Evolutionary conservation across 1,140 invertebrate species (phyloP), one percentile per base, ranked within the genome.

Genomic region (Drosophila dunni): DNA sequence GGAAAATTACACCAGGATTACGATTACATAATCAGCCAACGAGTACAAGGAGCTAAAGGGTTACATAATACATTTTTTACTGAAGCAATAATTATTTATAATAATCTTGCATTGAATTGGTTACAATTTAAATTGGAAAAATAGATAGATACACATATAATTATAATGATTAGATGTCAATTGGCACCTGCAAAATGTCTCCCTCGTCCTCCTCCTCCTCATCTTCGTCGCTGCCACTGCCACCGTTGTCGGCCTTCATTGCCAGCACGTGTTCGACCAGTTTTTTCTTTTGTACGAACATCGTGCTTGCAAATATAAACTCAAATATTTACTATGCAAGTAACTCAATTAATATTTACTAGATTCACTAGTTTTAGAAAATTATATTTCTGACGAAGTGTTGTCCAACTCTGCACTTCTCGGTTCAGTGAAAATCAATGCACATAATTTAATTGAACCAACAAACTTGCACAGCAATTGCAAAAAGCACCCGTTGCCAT

Each of bases 231-330:
- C 56, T 69, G 36, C 84, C 77, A 45, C 78, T 75, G 58, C 74
- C 62, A 29, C 79, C 85, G 42, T 66, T 78, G 57, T 56, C 42
- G 11, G 66, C 85, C 7, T 83, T 86, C 76, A 90, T 91, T 51
- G 86, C 90, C 60, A 90, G 50, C 13, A 90, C 90, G 83, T 91
- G 86, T 45, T 91, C 82, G n/a, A 91, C 90, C 51, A 91, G 78
- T 72, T 91, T 91, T 56, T 82, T 91, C 70, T 91, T 91, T 57
- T 91, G 90, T 38, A 91, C 90, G 66, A 91, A 91, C 90, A 91
- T 80, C 58, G 50, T 70, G 67, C 36, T 57, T 61, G 50, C 66
- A 72, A 29, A 69, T 64, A 38, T 66, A 36, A 85, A 74, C 58
- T 17, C 77, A 84, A 85, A 78, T 78, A 62, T 7, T 4, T 29